Conservation (phyloP, 2,113 vertebrate species). For the Asarcornis scutulata region DNA sequence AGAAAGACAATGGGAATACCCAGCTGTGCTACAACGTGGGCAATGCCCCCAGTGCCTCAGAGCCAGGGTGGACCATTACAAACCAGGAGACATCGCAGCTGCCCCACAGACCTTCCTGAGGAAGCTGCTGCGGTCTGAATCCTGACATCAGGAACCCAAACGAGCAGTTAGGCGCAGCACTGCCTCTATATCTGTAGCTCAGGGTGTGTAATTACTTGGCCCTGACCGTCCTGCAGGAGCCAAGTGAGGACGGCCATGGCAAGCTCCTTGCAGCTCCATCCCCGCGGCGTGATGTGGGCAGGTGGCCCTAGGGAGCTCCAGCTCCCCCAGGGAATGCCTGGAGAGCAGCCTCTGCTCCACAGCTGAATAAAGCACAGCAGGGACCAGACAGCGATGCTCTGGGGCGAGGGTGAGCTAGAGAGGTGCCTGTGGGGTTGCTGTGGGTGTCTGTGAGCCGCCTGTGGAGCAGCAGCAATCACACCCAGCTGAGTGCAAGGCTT, state of each 20-base stretch:
- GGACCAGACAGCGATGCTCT: background rate
- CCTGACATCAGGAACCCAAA: background rate
- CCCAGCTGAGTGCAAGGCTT: too few relatives aligned
- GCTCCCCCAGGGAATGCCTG: background rate
- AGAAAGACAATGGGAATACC: background rate
- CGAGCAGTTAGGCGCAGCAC: background rate
- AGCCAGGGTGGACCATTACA: background rate
- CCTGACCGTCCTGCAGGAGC: rapidly evolving
- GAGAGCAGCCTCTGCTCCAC: background rate
- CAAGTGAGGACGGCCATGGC: background rate
- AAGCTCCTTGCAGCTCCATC: background rate
- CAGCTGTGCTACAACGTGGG: background rate
- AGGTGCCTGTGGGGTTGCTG: too few relatives aligned
- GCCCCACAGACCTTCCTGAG: background rate
- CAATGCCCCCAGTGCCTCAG: background rate
- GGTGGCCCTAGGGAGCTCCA: background rate
- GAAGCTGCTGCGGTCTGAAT: background rate
- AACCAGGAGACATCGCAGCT: background rate
- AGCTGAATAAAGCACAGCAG: background rate
- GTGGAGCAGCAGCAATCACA: too few relatives aligned
- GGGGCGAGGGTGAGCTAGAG: too few relatives aligned
- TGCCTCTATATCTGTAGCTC: slow-evolving; percentile 1
- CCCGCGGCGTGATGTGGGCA: background rate
- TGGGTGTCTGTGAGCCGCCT: too few relatives aligned
- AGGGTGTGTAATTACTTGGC: background rate